phyloP scores from a whole-genome alignment of 2,888 invertebrate species.

The Xestia xanthographa region DNA sequence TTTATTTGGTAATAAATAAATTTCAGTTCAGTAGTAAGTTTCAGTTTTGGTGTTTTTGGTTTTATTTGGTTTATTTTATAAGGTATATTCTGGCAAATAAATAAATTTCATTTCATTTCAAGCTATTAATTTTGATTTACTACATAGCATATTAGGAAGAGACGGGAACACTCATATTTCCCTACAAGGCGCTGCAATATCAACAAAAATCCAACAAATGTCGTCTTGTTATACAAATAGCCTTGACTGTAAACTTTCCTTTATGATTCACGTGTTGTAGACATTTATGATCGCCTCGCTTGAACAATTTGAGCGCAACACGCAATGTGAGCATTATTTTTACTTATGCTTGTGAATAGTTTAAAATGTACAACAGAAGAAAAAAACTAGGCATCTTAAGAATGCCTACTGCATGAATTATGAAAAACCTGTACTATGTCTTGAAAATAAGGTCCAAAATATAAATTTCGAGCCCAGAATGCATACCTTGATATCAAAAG shows the following conservation, averaged over 20 bases:
- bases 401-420: background rate
- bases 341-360: conserved; percentile 1
- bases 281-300: conserved; percentile 37
- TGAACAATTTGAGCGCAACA: conserved; percentile 46
- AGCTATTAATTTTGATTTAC: too few relatives aligned
- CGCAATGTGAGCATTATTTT: conserved; percentile 42
- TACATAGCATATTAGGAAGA: background rate
- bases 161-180: background rate
- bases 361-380: conserved; percentile 1
- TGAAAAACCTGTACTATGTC: background rate
- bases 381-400: background rate
- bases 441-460: background rate
- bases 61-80: too few relatives aligned
- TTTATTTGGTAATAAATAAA: too few relatives aligned
- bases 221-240: conserved; percentile 20
- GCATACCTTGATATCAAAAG: background rate
- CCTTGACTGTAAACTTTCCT: conserved; percentile 55
- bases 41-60: too few relatives aligned
- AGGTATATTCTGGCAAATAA: too few relatives aligned
- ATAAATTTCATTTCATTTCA: too few relatives aligned
- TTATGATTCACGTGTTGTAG: conserved; percentile 49
- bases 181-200: background rate
- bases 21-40: too few relatives aligned
- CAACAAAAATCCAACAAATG: conserved; percentile 15
- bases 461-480: background rate